Evolutionary conservation across 2,888 invertebrate genomes (phyloP), one percentile per base, ranked within the genome.

Genomic region (Melinaea menophilus): DNA sequence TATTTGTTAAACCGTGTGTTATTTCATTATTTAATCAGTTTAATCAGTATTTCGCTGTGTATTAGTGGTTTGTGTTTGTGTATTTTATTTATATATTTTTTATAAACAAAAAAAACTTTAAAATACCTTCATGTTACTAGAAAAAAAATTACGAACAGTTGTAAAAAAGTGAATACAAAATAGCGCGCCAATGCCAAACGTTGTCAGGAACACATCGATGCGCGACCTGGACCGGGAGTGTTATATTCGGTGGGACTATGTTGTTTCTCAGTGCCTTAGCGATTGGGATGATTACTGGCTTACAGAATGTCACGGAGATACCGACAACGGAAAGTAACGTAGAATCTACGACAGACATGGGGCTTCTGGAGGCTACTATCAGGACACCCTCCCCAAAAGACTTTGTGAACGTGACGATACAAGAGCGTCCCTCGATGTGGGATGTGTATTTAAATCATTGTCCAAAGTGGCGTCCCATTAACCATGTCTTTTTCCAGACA

Each of bases 401-500:
- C 69, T 79, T 86, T 71, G 88, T 88, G 51, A 91, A 91, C 73
- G 86, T 87, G 69, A 88, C 90, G 0, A 77, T 87, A 12, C 84
- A 88, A 65, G 91, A 90, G 70, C 81, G 84, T 7, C 86, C 85
- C 4, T 84, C 90, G 7, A 90, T 91, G 85, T 91, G 91, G 86
- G 90, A 90, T 67, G 58, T 91, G 69, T 90, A 91, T 76, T 77
- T 92, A 72, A 90, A 92, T 73, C 90, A 92, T 75, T 94, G 93
- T 85, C 91, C 92, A 56, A 91, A 91, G 72, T 94, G 94, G 94
- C 91, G 92, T 71, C 93, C 93, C 56, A 90, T 94, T 61, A 95
- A 95, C 84, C 96, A 96, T 84, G 88, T 96, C 68, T 95, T 96
- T 87, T 97, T 96, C 91, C 97, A 97, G 92, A 90, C 96, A 79